Base-by-base conservation (phyloP, 2,888 invertebrate species). In the Aspidiotus destructor region DNA sequence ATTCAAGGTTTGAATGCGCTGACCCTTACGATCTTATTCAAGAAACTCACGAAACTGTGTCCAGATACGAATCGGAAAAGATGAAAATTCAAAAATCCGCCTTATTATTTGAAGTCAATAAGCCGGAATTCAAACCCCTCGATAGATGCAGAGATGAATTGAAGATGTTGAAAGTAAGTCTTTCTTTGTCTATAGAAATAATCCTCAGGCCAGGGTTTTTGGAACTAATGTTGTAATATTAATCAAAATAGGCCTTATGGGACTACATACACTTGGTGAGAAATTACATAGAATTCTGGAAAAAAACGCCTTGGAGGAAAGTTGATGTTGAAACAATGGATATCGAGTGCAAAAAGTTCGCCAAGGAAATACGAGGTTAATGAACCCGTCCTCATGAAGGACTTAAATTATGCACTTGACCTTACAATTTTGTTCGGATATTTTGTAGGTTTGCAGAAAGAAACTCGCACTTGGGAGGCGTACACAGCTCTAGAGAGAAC, bases 301-400 rank as follows among this genome's bases (percentile, higher is more conserved):
- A 96, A 78, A 93, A 90, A 1, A 96, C 96, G 0, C 92, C 92
- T 0, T 97, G 97, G 97, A 84, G 92, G 69, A 92, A 94, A 77
- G 94, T 97, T 71, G 95, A 97, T 76, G 95, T 96, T 54, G 97
- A 97, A 79, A 94, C 95, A 75, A 96, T 97, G 95, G 97, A 97
- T 76, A 92, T 96, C 73, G 96, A 97, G 78, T 96, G 96, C 78
- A 97, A 97, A 77, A 93, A 95, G 77, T 97, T 97, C 78, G 92
- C 95, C 2, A 96, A 97, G 79, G 93, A 94, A 78, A 89, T 93
- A 69, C 82, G 92, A 75, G 80, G 81, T 80, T 28, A 28, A 28
- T 28, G 28, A 28, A 28, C 5, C 1, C 28, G 28, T 28, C 28
- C 28, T 28, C 28, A 3, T 28, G 28, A 28, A 5, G 28, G 5